These are phyloP conservation scores for Australoheros facetus DNA, from an alignment of 2,797 vertebrate species.

Conservation along the genomic window DNA sequence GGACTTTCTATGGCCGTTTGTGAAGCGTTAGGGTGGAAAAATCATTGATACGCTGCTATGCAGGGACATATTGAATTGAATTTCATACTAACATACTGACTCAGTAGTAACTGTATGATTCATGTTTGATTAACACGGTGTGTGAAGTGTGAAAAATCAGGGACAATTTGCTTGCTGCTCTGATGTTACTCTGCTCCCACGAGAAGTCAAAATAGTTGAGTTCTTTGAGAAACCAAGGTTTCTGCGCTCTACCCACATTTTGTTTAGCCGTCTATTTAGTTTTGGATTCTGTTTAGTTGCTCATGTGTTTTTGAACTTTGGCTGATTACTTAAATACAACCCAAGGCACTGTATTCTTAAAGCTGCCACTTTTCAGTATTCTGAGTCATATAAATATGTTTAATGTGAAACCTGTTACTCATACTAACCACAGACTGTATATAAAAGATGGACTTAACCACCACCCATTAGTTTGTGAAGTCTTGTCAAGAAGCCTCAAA, in stretches of 20 bases:
- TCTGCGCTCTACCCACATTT: neutral
- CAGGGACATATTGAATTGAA: neutral
- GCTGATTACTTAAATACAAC: neutral
- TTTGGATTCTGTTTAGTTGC: neutral
- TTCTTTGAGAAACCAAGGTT: neutral
- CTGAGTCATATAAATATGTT: neutral
- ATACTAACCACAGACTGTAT: neutral
- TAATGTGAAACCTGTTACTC: neutral
- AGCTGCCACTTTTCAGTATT: neutral
- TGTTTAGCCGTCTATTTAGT: neutral
- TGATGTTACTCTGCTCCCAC: slow-evolving; percentile 4
- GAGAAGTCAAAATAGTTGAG: slow-evolving; percentile 10
- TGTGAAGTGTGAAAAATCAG: neutral
- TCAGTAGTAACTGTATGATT: neutral
- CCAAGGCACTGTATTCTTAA: neutral
- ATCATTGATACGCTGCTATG: neutral
- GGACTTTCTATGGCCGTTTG: neutral
- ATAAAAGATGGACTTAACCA: neutral
- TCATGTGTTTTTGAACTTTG: neutral
- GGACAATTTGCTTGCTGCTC: neutral
- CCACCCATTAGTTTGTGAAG: neutral
- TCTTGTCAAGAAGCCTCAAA: neutral
- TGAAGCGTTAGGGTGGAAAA: neutral
- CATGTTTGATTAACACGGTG: neutral
- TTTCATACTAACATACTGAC: neutral